Evolutionary conservation across 1,140 invertebrate species (phyloP), one percentile per base, ranked within the genome.

Genomic region (Stegodyphus dumicola): DNA sequence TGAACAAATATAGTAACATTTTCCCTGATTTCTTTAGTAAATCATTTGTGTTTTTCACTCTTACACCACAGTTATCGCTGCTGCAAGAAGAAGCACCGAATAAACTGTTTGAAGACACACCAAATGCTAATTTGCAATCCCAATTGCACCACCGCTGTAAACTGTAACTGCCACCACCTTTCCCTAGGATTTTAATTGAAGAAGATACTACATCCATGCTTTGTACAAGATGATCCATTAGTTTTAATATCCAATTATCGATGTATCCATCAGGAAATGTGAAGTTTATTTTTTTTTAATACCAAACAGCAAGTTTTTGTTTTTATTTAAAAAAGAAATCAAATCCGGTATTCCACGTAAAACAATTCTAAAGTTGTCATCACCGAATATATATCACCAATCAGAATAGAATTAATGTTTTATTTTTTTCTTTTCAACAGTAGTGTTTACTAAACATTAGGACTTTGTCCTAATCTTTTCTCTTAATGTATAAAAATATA

Each of bases 1-100:
- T 67, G 52, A 64, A 83, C 48, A 83, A 83, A 75, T 71, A 74
- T 54, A 83, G 64, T 83, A 83, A 83, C 60, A 83, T 54, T 75
- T 83, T 83, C 60, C 80, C 70, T 66, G 80, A 75, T 75, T 75
- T 83, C 7, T 13, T 74, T 66, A 83, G 75, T 71, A 83, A 83
- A 67, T 83, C 70, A 49, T 83, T 75, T 51, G 33, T 67, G 9
- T n/a, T 66, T 17, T 65, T 51, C 49, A 66, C n/a, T 54, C 71
- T 60, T 54, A 53, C n/a, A 51, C 33, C 52, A 81, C 54, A 64
- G 11, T 18, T 75, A 49, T 83, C 66, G 48, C 17, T 67, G 33
- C 33, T 33, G 33, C 33, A 33, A 33, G 33, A 33, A 33, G 70
- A 75, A 53, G 70, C 73, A 75, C 70, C 48, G 73, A 33, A 71